Base-by-base conservation (phyloP, 2,888 invertebrate genomes). In the Rotaria macrura region DNA sequence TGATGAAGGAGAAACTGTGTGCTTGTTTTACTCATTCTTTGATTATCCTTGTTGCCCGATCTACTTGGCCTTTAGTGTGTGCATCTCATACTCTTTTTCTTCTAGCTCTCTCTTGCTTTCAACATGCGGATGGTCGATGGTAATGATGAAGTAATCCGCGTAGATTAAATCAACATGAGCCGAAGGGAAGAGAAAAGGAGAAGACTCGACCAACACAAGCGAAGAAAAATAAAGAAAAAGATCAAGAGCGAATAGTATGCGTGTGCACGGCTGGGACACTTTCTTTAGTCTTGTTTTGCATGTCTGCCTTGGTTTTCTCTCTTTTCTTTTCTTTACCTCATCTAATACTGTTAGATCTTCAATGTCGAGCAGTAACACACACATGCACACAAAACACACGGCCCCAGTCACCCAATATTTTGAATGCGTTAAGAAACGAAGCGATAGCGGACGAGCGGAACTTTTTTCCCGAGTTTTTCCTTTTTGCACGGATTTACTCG, bases 21-120 rank as follows among this genome's bases (percentile, higher is more conserved):
- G 29, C 65, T 65, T 65, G 65, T 65, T 65, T 17, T 65, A 65
- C 34, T 65, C 65, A 65, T 34, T 65, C 65, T 65, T 65, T 34
- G 65, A 65, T 65, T n/a, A n/a, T 65, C 65, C 65, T 65, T 65
- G 65, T 65, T 65, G 65, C 65, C 65, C 65, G 65, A 65, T 65
- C 65, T 65, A 65, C 29, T 65, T 65, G 65, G 65, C 65, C 65
- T 65, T 65, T 65, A 34, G 14, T 29, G 29, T 65, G 65, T 34
- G 65, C 65, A 29, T 34, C 65, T 65, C 65, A 34, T 65, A n/a
- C 65, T 65, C 57, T 65, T 65, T 65, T 65, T 65, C 65, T n/a
- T 34, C 34, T 65, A 65, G 34, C 65, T 49, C 29, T 57, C 29
- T 57, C 2, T n/a, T 57, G n/a, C 57, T 57, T 57, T 29, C n/a